phyloP scores from a whole-genome alignment of 1,140 invertebrate species.

The Diplogasteroides magnus region DNA sequence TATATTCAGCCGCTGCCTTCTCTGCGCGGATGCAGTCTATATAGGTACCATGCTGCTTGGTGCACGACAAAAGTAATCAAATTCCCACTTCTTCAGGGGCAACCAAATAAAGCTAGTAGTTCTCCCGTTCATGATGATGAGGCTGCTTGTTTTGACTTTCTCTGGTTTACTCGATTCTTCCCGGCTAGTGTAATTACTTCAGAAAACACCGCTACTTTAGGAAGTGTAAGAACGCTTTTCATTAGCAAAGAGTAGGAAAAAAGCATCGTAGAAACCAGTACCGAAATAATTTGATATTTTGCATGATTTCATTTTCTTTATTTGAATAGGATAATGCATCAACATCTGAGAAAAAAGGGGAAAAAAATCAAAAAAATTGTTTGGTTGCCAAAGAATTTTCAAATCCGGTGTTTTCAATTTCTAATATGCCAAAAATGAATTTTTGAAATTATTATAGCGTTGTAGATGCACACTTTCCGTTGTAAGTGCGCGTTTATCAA shows the following conservation, averaged over 20 bases:
- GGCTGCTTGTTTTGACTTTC: conserved; percentile 28
- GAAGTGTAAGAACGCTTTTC: conserved; percentile 26
- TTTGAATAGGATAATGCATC: no score
- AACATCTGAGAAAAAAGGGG: no score
- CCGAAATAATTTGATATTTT: no score
- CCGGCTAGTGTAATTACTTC: conserved; percentile 29
- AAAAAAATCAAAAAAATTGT: no score
- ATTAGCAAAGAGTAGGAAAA: conserved; percentile 23
- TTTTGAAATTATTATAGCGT: no score
- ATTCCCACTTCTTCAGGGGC: conserved; percentile 52
- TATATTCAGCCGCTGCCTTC: conserved; percentile 31
- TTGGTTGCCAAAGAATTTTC: no score
- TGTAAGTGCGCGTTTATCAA: no score
- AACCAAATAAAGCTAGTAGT: conserved; percentile 44
- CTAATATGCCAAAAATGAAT: no score
- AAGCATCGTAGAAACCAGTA: conserved; percentile 17
- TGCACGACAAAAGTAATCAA: conserved; percentile 47
- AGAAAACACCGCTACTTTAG: conserved; percentile 25
- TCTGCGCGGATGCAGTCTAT: conserved; percentile 40
- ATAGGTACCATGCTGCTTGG: conserved; percentile 39
- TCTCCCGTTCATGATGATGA: conserved; percentile 44
- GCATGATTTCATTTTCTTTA: no score
- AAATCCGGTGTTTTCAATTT: no score
- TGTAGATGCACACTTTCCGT: no score
- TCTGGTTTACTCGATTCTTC: conserved; percentile 17